Evolutionary conservation across 2,113 vertebrate species (phyloP).

Genomic region (Ceyx margarethae): DNA sequence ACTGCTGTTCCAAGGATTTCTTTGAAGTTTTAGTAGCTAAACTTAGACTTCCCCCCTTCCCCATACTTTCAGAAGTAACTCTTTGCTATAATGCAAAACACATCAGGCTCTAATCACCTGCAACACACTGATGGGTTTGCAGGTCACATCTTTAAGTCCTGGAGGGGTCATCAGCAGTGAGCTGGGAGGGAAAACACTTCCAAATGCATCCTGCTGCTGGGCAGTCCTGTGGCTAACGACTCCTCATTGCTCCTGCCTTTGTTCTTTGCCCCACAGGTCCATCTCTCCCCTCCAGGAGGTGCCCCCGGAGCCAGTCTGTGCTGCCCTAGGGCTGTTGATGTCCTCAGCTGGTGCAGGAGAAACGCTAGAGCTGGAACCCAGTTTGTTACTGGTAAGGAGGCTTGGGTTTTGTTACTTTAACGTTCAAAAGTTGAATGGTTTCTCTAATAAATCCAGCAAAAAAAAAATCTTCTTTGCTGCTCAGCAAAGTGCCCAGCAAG

Average conservation of each 20-base stretch:
- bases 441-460: not conserved
- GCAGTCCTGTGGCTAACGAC: not conserved
- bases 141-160: not conserved
- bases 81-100: not conserved
- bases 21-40: slow-evolving; percentile 29
- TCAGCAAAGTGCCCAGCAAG: not conserved
- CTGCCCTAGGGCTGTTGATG: slow-evolving; percentile 62
- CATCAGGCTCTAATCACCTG: not conserved
- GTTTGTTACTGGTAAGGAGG: slow-evolving; percentile 55
- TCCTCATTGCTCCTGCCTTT: not conserved
- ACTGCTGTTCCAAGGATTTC: slow-evolving; percentile 11
- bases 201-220: not conserved
- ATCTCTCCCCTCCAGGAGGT: not conserved
- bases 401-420: not conserved
- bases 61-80: not conserved
- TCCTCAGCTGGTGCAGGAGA: slow-evolving; percentile 59
- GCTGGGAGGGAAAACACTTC: not conserved
- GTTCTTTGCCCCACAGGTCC: not conserved
- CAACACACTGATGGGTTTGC: not conserved
- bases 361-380: slow-evolving; percentile 61
- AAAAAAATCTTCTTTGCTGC: not conserved
- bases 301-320: not conserved
- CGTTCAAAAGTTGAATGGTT: not conserved
- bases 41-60: not conserved
- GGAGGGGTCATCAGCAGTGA: not conserved